A percentile compares a stretch with the other conserved stretches of the same genome.
phyloP scores from a whole-genome alignment of 2,797 vertebrate genomes.

The Anniella stebbinsi region DNA sequence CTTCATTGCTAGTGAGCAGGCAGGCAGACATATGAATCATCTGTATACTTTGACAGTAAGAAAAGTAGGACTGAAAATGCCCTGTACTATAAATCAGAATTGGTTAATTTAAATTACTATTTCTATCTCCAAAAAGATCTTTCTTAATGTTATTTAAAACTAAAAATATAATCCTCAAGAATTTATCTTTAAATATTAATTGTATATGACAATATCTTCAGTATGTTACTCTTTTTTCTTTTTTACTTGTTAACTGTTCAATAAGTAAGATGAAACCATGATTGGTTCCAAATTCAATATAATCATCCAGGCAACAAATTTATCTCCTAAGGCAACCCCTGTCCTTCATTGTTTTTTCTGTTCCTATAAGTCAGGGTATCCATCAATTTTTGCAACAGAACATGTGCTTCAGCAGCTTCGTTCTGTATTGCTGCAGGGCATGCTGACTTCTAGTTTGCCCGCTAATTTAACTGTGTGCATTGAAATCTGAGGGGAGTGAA shows the following conservation, averaged over 20 bases:
- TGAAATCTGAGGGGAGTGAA: not conserved
- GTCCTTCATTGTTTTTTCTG: not conserved
- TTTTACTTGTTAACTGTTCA: not conserved
- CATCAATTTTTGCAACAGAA: not conserved
- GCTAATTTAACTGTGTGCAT: not conserved
- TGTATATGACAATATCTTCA: not conserved
- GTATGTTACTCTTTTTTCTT: not conserved
- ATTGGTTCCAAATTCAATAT: conserved; percentile 1
- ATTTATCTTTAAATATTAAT: not conserved
- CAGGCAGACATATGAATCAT: not conserved
- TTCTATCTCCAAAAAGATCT: not conserved
- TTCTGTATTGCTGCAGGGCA: not conserved
- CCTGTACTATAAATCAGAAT: not conserved
- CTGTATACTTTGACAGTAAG: not conserved
- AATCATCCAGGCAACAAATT: conserved; percentile 19
- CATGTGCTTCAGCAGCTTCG: not conserved
- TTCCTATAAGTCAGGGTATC: not conserved
- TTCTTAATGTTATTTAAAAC: not conserved
- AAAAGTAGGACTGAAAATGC: not conserved
- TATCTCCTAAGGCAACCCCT: conserved; percentile 8
- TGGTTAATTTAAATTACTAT: not conserved
- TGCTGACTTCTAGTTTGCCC: not conserved
- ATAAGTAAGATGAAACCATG: not conserved
- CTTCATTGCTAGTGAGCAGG: not conserved
- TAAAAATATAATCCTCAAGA: not conserved